Percentiles rank a stretch among this genome's conserved stretches.
phyloP scores from a whole-genome alignment of 2,113 vertebrate species.

The Upupa epops region DNA sequence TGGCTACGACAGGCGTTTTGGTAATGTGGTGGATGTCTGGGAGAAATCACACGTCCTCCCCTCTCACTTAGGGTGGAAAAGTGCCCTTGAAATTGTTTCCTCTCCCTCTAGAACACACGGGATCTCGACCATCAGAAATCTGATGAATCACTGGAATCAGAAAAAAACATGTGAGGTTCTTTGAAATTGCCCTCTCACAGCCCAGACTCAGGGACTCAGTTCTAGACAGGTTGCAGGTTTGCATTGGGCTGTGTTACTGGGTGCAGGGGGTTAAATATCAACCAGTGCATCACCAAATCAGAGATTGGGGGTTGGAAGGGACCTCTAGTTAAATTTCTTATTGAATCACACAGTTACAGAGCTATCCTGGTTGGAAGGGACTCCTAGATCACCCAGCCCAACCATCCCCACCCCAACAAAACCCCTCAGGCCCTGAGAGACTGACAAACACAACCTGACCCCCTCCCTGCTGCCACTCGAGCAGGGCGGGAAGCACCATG shows the following conservation, averaged over 20 bases:
- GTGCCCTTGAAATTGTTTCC: conserved; percentile 48
- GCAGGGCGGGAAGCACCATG: too few relatives aligned
- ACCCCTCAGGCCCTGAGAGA: too few relatives aligned
- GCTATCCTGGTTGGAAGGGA: too few relatives aligned
- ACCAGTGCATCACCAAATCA: background rate
- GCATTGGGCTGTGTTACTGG: background rate
- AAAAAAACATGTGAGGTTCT: background rate
- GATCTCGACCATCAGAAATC: conserved; percentile 28
- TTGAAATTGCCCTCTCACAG: conserved; percentile 2
- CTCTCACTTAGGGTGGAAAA: conserved; percentile 2
- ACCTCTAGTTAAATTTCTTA: too few relatives aligned
- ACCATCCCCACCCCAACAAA: too few relatives aligned
- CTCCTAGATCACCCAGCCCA: too few relatives aligned
- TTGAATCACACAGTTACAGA: too few relatives aligned
- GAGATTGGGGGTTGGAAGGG: too few relatives aligned
- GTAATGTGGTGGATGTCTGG: conserved; percentile 40
- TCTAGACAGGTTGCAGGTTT: background rate
- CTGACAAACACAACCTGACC: too few relatives aligned
- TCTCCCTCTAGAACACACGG: conserved; percentile 12
- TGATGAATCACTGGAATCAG: conserved; percentile 47
- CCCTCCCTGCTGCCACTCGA: too few relatives aligned
- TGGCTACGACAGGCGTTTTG: conserved; percentile 14
- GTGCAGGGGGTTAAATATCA: background rate
- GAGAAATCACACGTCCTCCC: background rate
- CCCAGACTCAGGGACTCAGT: background rate